These are phyloP conservation scores for Periophthalmus modestus DNA, from an alignment of 2,113 vertebrate species.

Conservation along the genomic window DNA sequence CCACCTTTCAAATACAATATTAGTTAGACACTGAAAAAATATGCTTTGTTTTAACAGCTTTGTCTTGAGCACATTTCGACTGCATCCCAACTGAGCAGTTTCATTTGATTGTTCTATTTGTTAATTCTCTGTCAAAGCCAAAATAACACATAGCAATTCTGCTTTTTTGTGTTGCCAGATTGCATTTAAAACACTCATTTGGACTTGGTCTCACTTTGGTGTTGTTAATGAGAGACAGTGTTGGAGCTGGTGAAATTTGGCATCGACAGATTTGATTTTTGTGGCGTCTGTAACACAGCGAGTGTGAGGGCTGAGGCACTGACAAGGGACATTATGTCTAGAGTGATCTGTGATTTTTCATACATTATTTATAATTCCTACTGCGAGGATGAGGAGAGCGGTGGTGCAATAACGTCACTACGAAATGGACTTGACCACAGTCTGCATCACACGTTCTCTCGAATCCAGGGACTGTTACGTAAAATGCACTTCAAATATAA, in stretches of 20 bases:
- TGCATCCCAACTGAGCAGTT: background rate
- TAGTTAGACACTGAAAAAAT: no score
- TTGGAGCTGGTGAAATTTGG: background rate
- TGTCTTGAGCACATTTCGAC: no score
- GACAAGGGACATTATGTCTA: slow-evolving; percentile 10
- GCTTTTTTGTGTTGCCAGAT: background rate
- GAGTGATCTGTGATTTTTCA: slow-evolving; percentile 12
- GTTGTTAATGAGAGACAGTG: slow-evolving; percentile 5
- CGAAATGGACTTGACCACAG: slow-evolving; percentile 19
- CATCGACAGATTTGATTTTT: slow-evolving; percentile 31
- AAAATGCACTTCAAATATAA: slow-evolving; percentile 20
- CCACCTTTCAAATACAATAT: no score
- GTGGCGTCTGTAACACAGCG: slow-evolving; percentile 24
- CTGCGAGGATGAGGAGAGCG: slow-evolving; percentile 8
- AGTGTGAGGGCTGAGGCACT: slow-evolving; percentile 18
- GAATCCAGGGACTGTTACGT: slow-evolving; percentile 5
- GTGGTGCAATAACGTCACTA: slow-evolving; percentile 18
- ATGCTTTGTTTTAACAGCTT: no score
- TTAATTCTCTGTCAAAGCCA: background rate
- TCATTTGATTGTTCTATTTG: background rate
- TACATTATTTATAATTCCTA: slow-evolving; percentile 44
- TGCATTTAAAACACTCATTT: slow-evolving; percentile 5
- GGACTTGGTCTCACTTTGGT: slow-evolving; percentile 14
- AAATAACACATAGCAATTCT: background rate
- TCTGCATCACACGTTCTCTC: background rate